Evolutionary conservation across 2,888 invertebrate genomes (phyloP).

Genomic region (Cantharis nigra): DNA sequence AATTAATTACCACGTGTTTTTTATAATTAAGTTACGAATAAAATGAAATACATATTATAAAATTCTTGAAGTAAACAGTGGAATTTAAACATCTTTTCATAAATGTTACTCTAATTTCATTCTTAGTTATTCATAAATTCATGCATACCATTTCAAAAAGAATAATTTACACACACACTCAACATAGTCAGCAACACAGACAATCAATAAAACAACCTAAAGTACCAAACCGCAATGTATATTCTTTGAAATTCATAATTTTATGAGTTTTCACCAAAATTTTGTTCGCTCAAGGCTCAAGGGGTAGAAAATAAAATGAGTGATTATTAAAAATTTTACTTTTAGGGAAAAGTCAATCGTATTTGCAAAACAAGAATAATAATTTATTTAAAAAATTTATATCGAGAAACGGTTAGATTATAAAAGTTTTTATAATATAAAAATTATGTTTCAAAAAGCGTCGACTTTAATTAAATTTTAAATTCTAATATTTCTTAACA

Average conservation of each 20-base stretch:
- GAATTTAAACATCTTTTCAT: neutral
- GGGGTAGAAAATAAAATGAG: neutral
- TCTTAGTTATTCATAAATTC: neutral
- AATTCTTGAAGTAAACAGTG: neutral
- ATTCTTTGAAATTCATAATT: neutral
- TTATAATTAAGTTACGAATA: neutral
- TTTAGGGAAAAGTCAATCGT: no score
- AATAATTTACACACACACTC: neutral
- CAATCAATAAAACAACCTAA: neutral
- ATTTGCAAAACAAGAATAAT: neutral
- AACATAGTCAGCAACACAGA: neutral
- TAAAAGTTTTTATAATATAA: neutral
- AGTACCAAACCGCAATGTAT: neutral
- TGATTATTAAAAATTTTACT: no score
- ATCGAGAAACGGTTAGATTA: neutral
- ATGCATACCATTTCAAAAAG: neutral
- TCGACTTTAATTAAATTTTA: conserved; percentile 1
- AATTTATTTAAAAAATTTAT: neutral
- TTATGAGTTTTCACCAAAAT: neutral
- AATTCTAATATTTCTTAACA: conserved; percentile 1
- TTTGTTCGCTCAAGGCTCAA: neutral
- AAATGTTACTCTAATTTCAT: neutral
- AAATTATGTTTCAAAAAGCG: neutral
- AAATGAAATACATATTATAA: neutral
- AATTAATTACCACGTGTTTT: neutral